Conservation (phyloP, 2,113 vertebrate genomes). For the Apaloderma vittatum region DNA sequence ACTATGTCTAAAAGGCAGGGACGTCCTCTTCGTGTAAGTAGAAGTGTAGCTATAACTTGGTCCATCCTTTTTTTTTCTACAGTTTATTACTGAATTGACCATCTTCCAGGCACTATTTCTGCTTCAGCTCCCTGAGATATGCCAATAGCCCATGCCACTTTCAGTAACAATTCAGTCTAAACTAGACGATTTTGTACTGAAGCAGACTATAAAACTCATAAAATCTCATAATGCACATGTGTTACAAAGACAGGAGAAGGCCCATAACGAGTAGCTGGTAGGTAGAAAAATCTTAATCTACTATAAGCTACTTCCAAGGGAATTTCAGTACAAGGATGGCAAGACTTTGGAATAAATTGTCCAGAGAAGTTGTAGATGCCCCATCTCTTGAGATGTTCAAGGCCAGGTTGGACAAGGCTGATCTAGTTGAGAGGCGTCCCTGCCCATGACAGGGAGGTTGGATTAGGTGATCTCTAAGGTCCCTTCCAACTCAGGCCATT, state of each 20-base stretch:
- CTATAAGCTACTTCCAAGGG: not conserved
- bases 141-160: not conserved
- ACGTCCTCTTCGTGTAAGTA: not conserved
- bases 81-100: not conserved
- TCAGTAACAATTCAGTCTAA: not conserved
- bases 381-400: too few species aligned
- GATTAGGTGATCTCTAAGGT: too few species aligned
- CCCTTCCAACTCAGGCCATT: too few species aligned
- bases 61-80: not conserved
- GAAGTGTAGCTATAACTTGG: not conserved
- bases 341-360: too few species aligned
- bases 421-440: too few species aligned
- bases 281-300: not conserved
- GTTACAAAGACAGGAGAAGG: not conserved
- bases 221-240: not conserved
- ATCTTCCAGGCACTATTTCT: not conserved
- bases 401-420: too few species aligned
- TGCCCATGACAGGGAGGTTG: too few species aligned
- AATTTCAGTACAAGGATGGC: too few species aligned
- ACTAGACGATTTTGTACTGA: not conserved
- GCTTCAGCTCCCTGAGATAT: not conserved
- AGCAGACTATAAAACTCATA: not conserved
- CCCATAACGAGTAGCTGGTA: not conserved
- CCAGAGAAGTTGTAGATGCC: too few species aligned
- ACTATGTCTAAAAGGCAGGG: not conserved